Evolutionary conservation across 2,888 invertebrate species (phyloP), one percentile per base, ranked within the genome.

Genomic region (Napeogenes sylphis): DNA sequence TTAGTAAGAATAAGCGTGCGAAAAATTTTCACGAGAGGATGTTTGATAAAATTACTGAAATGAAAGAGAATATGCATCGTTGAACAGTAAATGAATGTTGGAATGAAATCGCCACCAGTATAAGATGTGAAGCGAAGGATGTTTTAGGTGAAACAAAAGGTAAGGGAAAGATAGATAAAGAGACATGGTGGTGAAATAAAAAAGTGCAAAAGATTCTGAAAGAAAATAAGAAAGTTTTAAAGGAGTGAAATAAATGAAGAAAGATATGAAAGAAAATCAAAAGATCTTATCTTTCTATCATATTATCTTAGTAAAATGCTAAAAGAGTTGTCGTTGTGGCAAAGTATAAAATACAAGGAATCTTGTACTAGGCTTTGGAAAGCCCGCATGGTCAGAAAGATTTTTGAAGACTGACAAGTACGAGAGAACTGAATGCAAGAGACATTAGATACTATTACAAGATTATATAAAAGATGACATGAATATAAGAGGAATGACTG

Each of bases 121-220:
- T 61, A 8, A 56, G 51, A 56, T 13, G 30, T 32, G 47, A 32
- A 35, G 21, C 21, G 21, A 21, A 21, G 1, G 21, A 21, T 21
- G 21, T 21, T 21, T 21, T 21, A 21, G 21, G 46, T 10, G 46
- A 60, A 33, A 46, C 55, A 5, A 60, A 55, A 38, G 59, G 55
- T 30, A 60, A 60, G 30, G 32, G 59, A 10, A 54, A 32, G 32
- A 62, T 57, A 62, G 30, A 47, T 45, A 62, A 54, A 30, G 62
- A 62, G 8, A 62, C 62, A 45, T 62, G 62, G 62, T 62, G 58
- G 62, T 58, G 62, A 55, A 55, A 54, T 45, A 46, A 45, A 46
- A 58, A 62, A 45, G 61, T 62, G 21, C 61, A 62, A 55, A 58
- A 45, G 14, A 35, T 53, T 33, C 21, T 62, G 33, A 62, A 62